Conservation (phyloP, 1,140 invertebrate genomes). For the Musca vetustissima region DNA sequence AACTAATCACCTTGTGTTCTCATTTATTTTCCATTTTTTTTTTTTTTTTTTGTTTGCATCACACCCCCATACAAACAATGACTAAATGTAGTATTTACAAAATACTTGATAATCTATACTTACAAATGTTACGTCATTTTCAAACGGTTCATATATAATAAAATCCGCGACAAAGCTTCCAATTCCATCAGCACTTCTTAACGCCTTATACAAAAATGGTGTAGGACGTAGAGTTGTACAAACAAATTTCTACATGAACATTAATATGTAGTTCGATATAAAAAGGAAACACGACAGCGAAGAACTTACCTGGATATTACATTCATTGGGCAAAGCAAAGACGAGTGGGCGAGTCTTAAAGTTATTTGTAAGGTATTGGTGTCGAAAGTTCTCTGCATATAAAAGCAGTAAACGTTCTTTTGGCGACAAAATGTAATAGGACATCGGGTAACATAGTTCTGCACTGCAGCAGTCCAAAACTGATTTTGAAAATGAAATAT, state of each 20-base stretch:
- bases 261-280: neutral
- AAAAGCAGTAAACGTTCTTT: slow-evolving; percentile 78
- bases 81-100: no score
- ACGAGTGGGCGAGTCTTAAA: slow-evolving; percentile 71
- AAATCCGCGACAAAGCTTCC: slow-evolving; percentile 64
- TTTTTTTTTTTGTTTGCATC: no score
- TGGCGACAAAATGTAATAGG: slow-evolving; percentile 70
- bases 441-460: slow-evolving; percentile 63
- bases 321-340: slow-evolving; percentile 80
- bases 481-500: slow-evolving; percentile 48
- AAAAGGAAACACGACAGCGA: neutral
- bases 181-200: slow-evolving; percentile 61
- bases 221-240: slow-evolving; percentile 65
- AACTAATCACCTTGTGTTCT: no score
- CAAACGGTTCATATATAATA: slow-evolving; percentile 60
- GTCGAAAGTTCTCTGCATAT: slow-evolving; percentile 81
- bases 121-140: slow-evolving; percentile 59
- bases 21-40: no score
- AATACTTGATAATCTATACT: no score
- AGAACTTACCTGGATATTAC: slow-evolving; percentile 66
- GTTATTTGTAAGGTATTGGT: slow-evolving; percentile 68
- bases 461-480: slow-evolving; percentile 36
- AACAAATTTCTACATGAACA: slow-evolving; percentile 63
- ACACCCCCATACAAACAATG: no score
- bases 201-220: slow-evolving; percentile 59